Conservation (phyloP, 1,140 invertebrate genomes). For the Euura saliciscinereae region DNA sequence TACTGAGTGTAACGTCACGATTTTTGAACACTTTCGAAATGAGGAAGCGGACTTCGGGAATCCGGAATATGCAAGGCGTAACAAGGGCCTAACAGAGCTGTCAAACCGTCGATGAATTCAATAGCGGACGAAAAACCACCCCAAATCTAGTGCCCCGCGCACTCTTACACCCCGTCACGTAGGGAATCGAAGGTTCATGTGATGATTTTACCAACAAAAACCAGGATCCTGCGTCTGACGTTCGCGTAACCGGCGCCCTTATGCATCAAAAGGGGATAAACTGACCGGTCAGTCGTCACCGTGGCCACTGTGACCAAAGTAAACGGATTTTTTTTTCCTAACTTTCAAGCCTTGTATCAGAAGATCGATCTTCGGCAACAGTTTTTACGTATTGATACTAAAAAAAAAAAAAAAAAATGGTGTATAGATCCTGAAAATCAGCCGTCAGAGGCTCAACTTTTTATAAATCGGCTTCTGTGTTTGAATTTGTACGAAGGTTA, state of each 20-base stretch:
- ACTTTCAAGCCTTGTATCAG: not conserved
- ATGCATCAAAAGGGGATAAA: not conserved
- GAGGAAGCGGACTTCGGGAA: no score
- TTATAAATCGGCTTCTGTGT: not conserved
- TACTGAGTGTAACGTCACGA: no score
- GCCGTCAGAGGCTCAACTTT: not conserved
- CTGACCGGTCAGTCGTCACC: not conserved
- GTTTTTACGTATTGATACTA: not conserved
- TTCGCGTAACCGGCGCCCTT: conserved; percentile 13
- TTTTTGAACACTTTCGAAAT: no score
- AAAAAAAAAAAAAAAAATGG: not conserved
- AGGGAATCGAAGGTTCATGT: not conserved
- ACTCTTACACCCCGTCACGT: conserved; percentile 26
- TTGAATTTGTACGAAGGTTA: not conserved
- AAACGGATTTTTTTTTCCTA: no score
- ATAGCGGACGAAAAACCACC: conserved; percentile 50
- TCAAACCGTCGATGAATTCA: conserved; percentile 52
- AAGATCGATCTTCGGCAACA: not conserved
- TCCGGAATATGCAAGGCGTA: conserved; percentile 24
- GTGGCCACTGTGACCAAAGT: not conserved
- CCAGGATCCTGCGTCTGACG: conserved; percentile 38
- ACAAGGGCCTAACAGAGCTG: conserved; percentile 52
- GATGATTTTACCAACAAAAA: conserved; percentile 34
- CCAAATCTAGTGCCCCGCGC: conserved; percentile 34
- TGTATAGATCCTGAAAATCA: not conserved